Evolutionary conservation across 2,113 vertebrate species (phyloP), one percentile per base, ranked within the genome.

Genomic region (Narcine bancroftii): DNA sequence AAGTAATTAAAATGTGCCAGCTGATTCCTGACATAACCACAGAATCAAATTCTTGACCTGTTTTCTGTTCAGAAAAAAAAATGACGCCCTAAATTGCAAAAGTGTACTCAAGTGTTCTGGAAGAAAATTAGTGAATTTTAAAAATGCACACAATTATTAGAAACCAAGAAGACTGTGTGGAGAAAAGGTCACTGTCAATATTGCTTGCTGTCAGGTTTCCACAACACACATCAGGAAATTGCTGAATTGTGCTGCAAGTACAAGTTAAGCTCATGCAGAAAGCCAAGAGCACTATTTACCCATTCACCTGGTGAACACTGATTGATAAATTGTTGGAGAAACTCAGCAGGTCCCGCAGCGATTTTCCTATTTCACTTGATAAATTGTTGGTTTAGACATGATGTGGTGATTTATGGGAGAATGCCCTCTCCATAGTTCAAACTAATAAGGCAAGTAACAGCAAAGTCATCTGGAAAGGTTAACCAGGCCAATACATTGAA

Each of bases 1-100:
- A 91, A 91, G 65, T 91, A 69, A 91, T 91, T 91, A 91, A 69
- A 47, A 69, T 45, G 63, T 91, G 45, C 56, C n/a, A 91, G 65
- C 65, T 10, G 89, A 69, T 91, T 91, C 45, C 63, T 45, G 89
- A 45, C 42, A 91, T 29, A 91, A 71, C 33, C 81, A 63, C 81
- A 26, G 42, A 69, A 33, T 91, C 65, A 69, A 66, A 91, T 69
- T 26, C 33, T 42, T 91, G 89, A 91, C 65, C 53, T 65, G 85
- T n/a, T 89, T 36, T 89, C 39, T 24, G 21, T n/a, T 69, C 47
- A 69, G 10, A 69, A 91, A 69, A 69, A 69, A 91, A 69, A 69
- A 29, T 87, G 13, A 4, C 39, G 81, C 60, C 81, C 53, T 87
- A 21, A 87, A 63, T 87, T 87, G 5, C n/a, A 87, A 56, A n/a